Base-by-base conservation (phyloP, 2,113 vertebrate genomes). In the Mormoops blainvillei region DNA sequence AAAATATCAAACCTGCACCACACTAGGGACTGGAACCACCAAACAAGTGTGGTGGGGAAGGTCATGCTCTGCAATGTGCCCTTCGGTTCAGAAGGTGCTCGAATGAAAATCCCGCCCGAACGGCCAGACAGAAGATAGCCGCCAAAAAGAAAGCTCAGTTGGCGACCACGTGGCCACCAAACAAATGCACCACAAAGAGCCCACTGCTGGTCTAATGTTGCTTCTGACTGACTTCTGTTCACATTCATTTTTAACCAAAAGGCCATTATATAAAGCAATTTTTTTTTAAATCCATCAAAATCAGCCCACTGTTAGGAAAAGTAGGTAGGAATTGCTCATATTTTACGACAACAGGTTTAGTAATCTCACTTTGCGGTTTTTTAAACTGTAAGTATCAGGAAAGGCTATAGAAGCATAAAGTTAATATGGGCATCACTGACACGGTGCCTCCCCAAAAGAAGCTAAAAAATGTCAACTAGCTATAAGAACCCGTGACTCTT, bases 51-150 rank as follows among this genome's bases (percentile, higher is more conserved):
- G 8, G 2, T 0, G 8, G 1, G 9, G 22, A 24, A 12, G 6
- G 4, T 0, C 50, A 38, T 0, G 2, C 2, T 58, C 43, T 38
- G 15, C 5, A 68, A 56, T 10, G 28, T 2, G 4, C 1, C 45
- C 36, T 58, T 74, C 19, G 2, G 13, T 41, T 65, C 28, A 24
- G 3, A 15, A 65, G 5, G 1, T 2, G 0, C 16, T 33, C 1
- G 4, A 13, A 26, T 9, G 3, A 41, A 84, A 63, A 12, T 18
- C 12, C 26, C 41, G 6, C 43, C 26, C 43, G 83, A 48, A 73
- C 3, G 93, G 13, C 19, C 48, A 91, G 4, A 73, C 12, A 87
- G 12, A 70, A 87, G 19, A 22, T 41, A 80, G 19, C 20, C n/a
- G 0, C 13, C 24, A 3, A 38, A 41, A 38, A 48, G 9, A 56